A percentile compares a stretch with the other conserved stretches of the same genome.
Conservation (phyloP, 2,113 vertebrate genomes). For the Dipodomys merriami region DNA sequence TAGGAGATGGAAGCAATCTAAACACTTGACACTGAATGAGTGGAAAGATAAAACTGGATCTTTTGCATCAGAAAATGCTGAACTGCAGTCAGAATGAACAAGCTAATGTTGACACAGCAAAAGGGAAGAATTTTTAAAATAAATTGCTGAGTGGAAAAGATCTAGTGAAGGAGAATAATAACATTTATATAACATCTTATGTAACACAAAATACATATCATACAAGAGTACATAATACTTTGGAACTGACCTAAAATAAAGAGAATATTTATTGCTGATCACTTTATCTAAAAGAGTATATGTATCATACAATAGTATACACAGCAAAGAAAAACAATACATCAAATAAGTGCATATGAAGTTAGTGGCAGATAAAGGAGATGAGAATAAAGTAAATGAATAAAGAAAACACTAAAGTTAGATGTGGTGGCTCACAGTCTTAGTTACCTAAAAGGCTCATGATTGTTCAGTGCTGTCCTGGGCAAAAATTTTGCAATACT, state of each 20-base stretch:
- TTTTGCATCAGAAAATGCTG: background rate
- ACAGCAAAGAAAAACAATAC: background rate
- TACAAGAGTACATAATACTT: background rate
- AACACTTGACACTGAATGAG: background rate
- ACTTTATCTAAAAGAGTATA: background rate
- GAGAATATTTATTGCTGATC: background rate
- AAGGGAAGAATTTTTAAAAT: background rate
- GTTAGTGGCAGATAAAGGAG: background rate
- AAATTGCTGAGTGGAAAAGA: constrained; percentile 10
- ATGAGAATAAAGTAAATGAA: background rate
- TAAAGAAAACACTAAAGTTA: background rate
- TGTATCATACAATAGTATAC: background rate
- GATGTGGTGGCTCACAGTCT: too few species aligned
- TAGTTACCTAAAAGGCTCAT: too few species aligned
- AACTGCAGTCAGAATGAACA: background rate
- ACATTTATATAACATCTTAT: background rate
- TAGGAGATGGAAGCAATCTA: background rate
- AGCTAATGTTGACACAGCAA: background rate
- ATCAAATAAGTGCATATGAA: background rate
- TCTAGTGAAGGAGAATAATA: constrained; percentile 8
- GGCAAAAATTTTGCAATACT: too few species aligned
- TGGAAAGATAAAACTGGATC: background rate
- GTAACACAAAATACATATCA: background rate
- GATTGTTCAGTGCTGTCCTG: too few species aligned
- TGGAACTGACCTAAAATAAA: background rate